Conservation (phyloP, 2,888 invertebrate species). For the Alentia gelatinosa region DNA sequence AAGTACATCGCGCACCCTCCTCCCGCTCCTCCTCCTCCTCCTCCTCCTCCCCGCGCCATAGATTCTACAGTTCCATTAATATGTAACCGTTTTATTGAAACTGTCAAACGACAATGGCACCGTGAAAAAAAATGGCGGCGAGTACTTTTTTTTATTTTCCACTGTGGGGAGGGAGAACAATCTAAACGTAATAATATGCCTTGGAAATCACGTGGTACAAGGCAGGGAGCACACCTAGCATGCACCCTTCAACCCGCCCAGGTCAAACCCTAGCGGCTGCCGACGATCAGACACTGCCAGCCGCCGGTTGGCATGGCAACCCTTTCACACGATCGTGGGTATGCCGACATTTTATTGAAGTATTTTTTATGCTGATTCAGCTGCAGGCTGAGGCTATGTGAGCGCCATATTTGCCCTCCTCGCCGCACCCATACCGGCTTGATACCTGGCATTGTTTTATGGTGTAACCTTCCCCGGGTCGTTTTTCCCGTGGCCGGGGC, state of each 20-base stretch:
- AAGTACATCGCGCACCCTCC: neutral
- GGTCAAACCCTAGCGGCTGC: conserved; percentile 40
- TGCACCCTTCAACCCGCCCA: conserved; percentile 35
- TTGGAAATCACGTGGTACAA: conserved; percentile 5
- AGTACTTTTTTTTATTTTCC: neutral
- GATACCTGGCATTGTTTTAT: conserved; percentile 45
- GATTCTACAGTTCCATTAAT: neutral
- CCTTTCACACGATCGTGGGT: conserved; percentile 51
- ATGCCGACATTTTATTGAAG: conserved; percentile 51
- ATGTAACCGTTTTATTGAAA: conserved; percentile 18
- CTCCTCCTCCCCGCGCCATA: neutral
- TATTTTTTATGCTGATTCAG: conserved; percentile 54
- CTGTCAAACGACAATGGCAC: conserved; percentile 12
- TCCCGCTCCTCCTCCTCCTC: neutral
- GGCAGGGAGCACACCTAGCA: conserved; percentile 11
- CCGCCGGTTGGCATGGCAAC: conserved; percentile 46
- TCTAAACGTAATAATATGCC: conserved; percentile 45
- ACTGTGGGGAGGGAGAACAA: conserved; percentile 17
- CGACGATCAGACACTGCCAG: conserved; percentile 37
- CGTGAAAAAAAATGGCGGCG: neutral
- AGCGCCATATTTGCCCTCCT: conserved; percentile 50
- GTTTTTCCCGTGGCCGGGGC: neutral
- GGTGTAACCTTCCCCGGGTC: neutral
- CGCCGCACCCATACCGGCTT: neutral
- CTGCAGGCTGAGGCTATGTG: conserved; percentile 35